Evolutionary conservation across 1,140 invertebrate genomes (phyloP).

Genomic region (Neocloeon triangulifer): DNA sequence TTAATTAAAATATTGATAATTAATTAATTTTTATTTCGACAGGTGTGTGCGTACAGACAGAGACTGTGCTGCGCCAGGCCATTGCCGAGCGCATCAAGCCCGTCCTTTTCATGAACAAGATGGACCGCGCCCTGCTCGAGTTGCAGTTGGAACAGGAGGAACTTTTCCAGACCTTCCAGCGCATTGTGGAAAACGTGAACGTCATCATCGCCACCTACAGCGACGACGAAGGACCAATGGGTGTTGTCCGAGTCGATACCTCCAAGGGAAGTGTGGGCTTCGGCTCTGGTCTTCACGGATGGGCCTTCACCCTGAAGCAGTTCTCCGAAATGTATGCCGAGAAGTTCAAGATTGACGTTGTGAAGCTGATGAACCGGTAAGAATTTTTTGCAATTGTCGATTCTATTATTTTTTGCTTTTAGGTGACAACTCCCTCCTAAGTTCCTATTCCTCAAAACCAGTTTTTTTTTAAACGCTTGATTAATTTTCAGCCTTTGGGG

Average conservation of each 20-base stretch:
- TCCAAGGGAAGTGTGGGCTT: slow-evolving; percentile 98
- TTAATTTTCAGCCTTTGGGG: slow-evolving; percentile 50
- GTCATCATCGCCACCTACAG: slow-evolving; percentile 99
- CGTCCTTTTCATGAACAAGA: slow-evolving; percentile 99
- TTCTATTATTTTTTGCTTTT: too few relatives aligned
- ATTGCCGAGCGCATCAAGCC: slow-evolving; percentile 98
- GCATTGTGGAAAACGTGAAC: slow-evolving; percentile 99
- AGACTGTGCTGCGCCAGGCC: slow-evolving; percentile 95
- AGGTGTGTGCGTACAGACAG: slow-evolving; percentile 98
- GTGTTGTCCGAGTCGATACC: slow-evolving; percentile 90
- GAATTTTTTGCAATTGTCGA: neutral
- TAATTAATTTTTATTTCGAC: slow-evolving; percentile 11
- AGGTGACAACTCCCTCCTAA: too few relatives aligned
- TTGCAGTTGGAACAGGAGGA: slow-evolving; percentile 90
- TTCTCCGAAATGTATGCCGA: slow-evolving; percentile 97
- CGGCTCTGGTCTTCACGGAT: slow-evolving; percentile 96
- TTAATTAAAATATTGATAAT: too few relatives aligned
- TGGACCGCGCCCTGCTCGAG: slow-evolving; percentile 93
- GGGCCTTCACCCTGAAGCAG: slow-evolving; percentile 99
- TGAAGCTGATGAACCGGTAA: slow-evolving; percentile 81
- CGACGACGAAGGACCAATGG: slow-evolving; percentile 95
- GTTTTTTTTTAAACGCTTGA: too few relatives aligned
- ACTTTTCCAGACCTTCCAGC: slow-evolving; percentile 97
- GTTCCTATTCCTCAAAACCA: too few relatives aligned
- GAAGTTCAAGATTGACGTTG: slow-evolving; percentile 94